These are phyloP conservation scores for Mystacides longicornis DNA, from an alignment of 2,888 invertebrate species.

Conservation along the genomic window DNA sequence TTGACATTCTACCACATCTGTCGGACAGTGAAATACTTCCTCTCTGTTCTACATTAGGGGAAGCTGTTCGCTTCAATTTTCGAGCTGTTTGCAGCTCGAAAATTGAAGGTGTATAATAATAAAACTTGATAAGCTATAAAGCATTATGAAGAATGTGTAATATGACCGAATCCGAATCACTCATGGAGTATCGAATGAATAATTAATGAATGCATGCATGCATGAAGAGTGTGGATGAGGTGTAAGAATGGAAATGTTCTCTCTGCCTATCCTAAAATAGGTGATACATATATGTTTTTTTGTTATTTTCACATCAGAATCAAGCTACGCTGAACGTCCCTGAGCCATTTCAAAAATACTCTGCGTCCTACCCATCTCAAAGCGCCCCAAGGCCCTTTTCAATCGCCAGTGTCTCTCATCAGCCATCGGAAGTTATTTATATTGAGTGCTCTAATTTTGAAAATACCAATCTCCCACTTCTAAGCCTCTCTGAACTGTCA, in stretches of 20 bases:
- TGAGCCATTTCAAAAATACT: background rate
- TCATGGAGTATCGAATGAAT: background rate
- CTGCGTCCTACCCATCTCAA: background rate
- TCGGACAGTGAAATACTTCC: background rate
- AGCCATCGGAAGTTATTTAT: background rate
- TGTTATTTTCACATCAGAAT: background rate
- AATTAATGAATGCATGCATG: too few relatives aligned
- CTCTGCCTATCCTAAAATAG: background rate
- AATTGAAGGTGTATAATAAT: background rate
- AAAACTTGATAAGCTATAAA: background rate
- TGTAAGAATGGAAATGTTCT: background rate
- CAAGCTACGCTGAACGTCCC: background rate
- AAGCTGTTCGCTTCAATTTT: background rate
- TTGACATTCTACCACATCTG: background rate
- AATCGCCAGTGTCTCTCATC: background rate
- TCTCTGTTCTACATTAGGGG: background rate
- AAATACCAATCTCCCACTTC: background rate
- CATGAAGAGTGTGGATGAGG: background rate
- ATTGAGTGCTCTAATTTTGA: background rate
- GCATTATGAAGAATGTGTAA: background rate
- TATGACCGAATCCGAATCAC: background rate
- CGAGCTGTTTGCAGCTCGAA: background rate
- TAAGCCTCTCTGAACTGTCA: background rate
- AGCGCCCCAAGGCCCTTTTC: background rate
- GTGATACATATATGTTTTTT: background rate